A percentile compares a stretch with the other conserved stretches of the same genome.
Conservation (phyloP, 2,113 vertebrate species). For the Asarcornis scutulata region DNA sequence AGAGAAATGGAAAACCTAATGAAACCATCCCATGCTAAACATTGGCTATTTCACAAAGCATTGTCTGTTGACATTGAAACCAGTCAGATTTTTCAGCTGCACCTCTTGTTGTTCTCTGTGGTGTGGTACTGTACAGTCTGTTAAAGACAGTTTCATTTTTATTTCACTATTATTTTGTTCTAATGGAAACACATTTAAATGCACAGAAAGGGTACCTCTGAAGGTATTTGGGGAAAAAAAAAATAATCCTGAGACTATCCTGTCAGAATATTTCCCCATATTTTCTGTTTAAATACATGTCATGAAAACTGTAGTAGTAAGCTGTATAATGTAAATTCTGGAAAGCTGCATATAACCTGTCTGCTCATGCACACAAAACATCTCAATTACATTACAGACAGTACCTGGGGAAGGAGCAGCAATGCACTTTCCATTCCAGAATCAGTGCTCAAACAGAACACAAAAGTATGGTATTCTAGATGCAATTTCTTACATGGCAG, state of each 20-base stretch:
- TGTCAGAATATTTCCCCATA: background rate
- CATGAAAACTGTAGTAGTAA: background rate
- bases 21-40: background rate
- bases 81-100: background rate
- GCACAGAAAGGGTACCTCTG: background rate
- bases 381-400: background rate
- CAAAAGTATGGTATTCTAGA: rapidly evolving
- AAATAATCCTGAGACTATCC: background rate
- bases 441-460: background rate
- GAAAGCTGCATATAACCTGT: background rate
- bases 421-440: background rate
- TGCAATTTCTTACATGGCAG: slow-evolving; percentile 30
- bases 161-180: background rate
- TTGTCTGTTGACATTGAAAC: background rate
- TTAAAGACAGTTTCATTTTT: background rate
- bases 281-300: rapidly evolving
- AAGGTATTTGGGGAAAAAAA: background rate
- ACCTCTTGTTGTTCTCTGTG: background rate
- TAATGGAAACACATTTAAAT: background rate
- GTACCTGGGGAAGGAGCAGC: rapidly evolving
- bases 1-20: background rate
- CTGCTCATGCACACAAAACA: rapidly evolving
- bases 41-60: background rate
- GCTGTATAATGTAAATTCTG: background rate
- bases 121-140: background rate